Evolutionary conservation across 2,113 vertebrate species (phyloP).

Genomic region (Amblyornis subalaris): DNA sequence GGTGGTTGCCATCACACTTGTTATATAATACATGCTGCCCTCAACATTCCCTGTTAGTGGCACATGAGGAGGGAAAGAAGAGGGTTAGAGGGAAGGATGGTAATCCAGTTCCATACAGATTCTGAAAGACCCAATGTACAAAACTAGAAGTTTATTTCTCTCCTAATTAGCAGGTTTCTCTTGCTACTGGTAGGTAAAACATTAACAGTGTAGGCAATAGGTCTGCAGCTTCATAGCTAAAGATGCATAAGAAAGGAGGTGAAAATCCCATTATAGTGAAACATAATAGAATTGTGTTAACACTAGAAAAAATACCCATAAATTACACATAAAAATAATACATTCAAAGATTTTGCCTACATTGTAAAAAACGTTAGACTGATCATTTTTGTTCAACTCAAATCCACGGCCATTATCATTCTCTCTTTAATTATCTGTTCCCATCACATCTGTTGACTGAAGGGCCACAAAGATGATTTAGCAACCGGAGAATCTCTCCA

Average conservation of each 20-base stretch:
- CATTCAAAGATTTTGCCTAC: not conserved
- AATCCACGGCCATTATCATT: not conserved
- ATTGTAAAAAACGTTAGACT: not conserved
- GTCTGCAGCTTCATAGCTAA: not conserved
- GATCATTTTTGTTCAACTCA: not conserved
- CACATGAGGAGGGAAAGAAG: not conserved
- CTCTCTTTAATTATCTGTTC: not conserved
- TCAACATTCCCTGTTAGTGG: not conserved
- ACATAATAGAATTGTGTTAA: not conserved
- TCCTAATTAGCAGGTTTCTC: not conserved
- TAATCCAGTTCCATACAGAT: not conserved
- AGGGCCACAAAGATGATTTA: not conserved
- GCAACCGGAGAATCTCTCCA: not conserved
- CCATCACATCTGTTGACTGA: not conserved
- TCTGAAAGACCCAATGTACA: not conserved
- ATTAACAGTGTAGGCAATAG: not conserved
- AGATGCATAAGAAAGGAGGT: not conserved
- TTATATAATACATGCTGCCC: not conserved
- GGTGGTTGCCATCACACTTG: not conserved
- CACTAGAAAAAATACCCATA: not conserved
- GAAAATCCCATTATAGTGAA: not conserved
- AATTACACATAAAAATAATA: not conserved
- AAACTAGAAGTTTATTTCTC: not conserved
- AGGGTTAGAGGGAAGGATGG: not conserved
- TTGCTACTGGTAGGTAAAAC: not conserved